phyloP scores from a whole-genome alignment of 30 jellyfish, hydroid and myxozoan species.

The Chrysaora quinquecirrha region DNA sequence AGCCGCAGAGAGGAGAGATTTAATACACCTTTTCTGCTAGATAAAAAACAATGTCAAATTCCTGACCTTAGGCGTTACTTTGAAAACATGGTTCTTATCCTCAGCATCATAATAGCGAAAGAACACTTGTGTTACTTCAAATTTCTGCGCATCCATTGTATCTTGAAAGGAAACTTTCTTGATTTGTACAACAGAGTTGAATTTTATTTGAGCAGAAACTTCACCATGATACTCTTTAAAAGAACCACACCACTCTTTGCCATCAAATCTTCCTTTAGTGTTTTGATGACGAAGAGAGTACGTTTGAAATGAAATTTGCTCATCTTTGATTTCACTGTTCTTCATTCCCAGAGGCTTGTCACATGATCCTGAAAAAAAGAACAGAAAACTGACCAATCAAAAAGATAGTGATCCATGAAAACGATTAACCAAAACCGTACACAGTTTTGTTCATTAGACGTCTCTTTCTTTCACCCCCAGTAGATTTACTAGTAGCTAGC shows the following conservation, averaged over 20 bases:
- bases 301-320: not conserved
- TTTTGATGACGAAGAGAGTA: not conserved
- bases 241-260: slow-evolving; percentile 28
- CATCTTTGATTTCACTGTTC: slow-evolving; percentile 2
- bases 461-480: no score
- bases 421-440: no score
- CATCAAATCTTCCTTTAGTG: not conserved
- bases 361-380: no score
- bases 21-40: no score
- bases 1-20: no score
- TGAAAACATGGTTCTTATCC: not conserved
- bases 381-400: no score
- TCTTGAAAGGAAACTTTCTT: not conserved
- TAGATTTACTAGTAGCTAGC: no score
- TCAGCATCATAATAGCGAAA: not conserved
- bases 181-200: not conserved
- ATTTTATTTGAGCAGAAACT: not conserved
- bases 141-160: not conserved
- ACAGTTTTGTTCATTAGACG: no score
- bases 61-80: no score
- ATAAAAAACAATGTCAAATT: no score
- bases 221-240: not conserved
- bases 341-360: slow-evolving; percentile 19
- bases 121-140: not conserved
- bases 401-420: no score